These are phyloP conservation scores for Patiria miniata DNA, from an alignment of 35 echinoderm and acorn worm genomes.

Conservation along the genomic window DNA sequence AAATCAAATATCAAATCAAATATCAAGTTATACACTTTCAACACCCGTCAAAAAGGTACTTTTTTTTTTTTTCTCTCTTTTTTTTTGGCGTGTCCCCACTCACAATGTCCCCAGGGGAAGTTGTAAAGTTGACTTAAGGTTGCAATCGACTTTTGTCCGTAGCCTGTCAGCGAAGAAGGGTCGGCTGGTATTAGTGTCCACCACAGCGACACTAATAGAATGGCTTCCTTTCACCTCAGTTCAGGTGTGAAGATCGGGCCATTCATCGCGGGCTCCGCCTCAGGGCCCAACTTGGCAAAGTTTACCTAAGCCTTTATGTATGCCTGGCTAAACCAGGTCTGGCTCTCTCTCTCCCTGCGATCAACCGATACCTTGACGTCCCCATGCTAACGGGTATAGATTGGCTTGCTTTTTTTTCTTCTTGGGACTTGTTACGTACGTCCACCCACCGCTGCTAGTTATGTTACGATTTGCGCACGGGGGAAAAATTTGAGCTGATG, in stretches of 20 bases:
- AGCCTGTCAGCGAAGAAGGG: not conserved
- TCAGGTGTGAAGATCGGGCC: too few species aligned
- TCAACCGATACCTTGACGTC: too few species aligned
- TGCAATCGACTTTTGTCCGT: conserved; percentile 12
- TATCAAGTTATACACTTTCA: conserved; percentile 26
- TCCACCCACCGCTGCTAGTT: too few species aligned
- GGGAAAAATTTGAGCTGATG: not conserved
- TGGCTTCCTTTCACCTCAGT: not conserved
- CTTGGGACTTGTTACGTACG: too few species aligned
- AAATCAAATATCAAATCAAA: conserved; percentile 17
- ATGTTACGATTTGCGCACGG: too few species aligned
- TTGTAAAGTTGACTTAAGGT: conserved; percentile 34
- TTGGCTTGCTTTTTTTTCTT: too few species aligned
- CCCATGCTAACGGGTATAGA: too few species aligned
- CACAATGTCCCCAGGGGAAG: not conserved
- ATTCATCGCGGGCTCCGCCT: conserved; percentile 6
- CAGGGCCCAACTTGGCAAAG: not conserved
- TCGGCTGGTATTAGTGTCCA: conserved; percentile 13
- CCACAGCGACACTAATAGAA: conserved; percentile 30
- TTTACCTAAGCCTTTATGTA: conserved; percentile 31
- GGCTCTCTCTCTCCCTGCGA: too few species aligned
- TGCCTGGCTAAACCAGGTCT: not conserved
- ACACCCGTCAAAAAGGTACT: not conserved
- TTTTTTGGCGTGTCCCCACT: not conserved
- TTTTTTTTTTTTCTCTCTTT: not conserved